Evolutionary conservation across 2,888 invertebrate genomes (phyloP), one percentile per base, ranked within the genome.

Genomic region (Belgica antarctica): DNA sequence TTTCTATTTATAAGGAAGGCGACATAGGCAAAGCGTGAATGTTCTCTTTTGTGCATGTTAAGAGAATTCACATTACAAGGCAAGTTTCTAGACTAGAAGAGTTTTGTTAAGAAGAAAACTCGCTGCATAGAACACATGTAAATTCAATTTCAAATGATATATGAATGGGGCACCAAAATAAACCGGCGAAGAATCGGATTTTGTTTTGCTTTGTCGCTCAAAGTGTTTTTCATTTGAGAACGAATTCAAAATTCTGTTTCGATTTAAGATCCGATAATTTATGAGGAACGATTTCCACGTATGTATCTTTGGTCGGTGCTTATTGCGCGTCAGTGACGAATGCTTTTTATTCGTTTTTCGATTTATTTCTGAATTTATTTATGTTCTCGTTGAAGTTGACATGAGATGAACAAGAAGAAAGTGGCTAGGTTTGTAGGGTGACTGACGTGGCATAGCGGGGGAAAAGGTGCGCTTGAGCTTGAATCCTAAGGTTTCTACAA

Each of bases 41-140:
- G 41, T 41, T 41, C 15, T 41, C 41, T 41, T 41, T 41, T 41
- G n/a, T 15, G 41, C 8, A 4, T 41, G 4, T 10, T 3, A 41
- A 41, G 41, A 41, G 41, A 41, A 5, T 3, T n/a, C 41, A 41
- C 41, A 41, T 41, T 41, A 41, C 41, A 41, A n/a, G n/a, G 41
- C 41, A 15, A 41, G 41, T 41, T n/a, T 2, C 41, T 31, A 10
- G 4, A 10, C 10, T 7, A 31, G 31, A 31, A 31, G 31, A 10
- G n/a, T n/a, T n/a, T n/a, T n/a, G n/a, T n/a, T n/a, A n/a, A 31
- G 31, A 31, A 31, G 41, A 41, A n/a, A 41, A 15, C 3, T 41
- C 41, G 41, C 12, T n/a, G 41, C 41, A 41, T 41, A n/a, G n/a
- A 41, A n/a, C 41, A 41, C 41, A 41, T 41, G 41, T 41, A 41